Percentiles rank a stretch among this genome's conserved stretches.
Conservation (phyloP, 2,888 invertebrate genomes). For the Carpatolechia fugitivella region DNA sequence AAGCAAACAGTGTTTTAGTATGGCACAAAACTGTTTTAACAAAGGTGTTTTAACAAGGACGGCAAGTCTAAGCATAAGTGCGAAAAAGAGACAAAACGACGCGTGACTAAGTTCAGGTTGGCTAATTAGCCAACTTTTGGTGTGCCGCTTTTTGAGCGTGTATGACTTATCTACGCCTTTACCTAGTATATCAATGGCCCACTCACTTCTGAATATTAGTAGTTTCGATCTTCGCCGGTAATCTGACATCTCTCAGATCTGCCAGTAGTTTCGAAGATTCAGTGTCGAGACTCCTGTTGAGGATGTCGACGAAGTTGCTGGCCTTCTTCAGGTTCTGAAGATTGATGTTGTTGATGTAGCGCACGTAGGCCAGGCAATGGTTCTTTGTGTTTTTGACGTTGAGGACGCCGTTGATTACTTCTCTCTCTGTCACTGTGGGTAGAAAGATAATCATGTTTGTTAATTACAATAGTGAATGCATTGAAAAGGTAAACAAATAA, state of each 20-base stretch:
- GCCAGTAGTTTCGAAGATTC: constrained; percentile 94
- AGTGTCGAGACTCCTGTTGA: constrained; percentile 93
- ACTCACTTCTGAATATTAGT: constrained; percentile 92
- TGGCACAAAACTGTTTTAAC: no score
- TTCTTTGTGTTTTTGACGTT: constrained; percentile 96
- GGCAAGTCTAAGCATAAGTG: no score
- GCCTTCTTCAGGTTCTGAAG: constrained; percentile 96
- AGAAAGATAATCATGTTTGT: constrained; percentile 32
- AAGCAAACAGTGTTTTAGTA: no score
- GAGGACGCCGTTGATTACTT: constrained; percentile 96
- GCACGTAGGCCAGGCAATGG: constrained; percentile 95
- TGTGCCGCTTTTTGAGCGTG: no score
- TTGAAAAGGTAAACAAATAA: no score
- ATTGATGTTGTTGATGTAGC: constrained; percentile 98
- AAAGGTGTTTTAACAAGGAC: no score
- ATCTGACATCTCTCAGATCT: constrained; percentile 92
- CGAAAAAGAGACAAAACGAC: no score
- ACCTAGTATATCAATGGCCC: not conserved
- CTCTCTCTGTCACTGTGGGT: constrained; percentile 93
- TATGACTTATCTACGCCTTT: no score
- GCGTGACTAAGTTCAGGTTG: no score
- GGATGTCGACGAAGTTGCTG: constrained; percentile 96
- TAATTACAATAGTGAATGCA: no score
- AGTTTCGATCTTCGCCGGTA: constrained; percentile 93
- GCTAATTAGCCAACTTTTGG: no score